phyloP scores from a whole-genome alignment of 2,113 vertebrate genomes.

The Scortum barcoo region DNA sequence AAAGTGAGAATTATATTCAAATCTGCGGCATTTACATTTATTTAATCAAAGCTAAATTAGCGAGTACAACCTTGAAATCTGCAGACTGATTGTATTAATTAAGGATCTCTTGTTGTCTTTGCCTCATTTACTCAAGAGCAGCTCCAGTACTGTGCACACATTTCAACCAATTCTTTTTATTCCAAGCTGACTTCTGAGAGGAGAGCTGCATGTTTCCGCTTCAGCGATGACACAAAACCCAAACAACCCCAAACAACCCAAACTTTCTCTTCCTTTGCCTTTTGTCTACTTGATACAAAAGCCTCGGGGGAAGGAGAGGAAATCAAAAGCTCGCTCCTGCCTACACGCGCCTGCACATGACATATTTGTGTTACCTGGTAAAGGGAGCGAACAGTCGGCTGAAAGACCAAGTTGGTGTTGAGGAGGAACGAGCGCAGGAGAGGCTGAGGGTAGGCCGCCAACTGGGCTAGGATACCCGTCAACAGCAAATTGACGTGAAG shows the following conservation, averaged over 20 bases:
- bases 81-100: constrained; percentile 31
- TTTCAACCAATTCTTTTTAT: not conserved
- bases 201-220: not conserved
- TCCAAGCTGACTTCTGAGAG: not conserved
- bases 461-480: constrained; percentile 94
- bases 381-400: constrained; percentile 95
- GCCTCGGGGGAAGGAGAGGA: not conserved
- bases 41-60: not conserved
- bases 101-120: constrained; percentile 6
- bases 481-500: constrained; percentile 94
- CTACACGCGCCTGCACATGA: not conserved
- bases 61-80: not conserved
- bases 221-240: not conserved
- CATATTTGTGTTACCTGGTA: constrained; percentile 89
- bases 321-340: not conserved
- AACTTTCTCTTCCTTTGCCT: not conserved
- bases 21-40: not conserved
- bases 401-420: constrained; percentile 97
- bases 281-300: not conserved
- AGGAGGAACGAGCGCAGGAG: constrained; percentile 97
- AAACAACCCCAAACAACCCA: too few species aligned
- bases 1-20: not conserved
- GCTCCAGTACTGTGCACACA: not conserved
- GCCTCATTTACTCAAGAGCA: not conserved
- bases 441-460: constrained; percentile 95